These are phyloP conservation scores for Corbicula japonica DNA, from an alignment of 2,888 invertebrate genomes.

Conservation along the genomic window DNA sequence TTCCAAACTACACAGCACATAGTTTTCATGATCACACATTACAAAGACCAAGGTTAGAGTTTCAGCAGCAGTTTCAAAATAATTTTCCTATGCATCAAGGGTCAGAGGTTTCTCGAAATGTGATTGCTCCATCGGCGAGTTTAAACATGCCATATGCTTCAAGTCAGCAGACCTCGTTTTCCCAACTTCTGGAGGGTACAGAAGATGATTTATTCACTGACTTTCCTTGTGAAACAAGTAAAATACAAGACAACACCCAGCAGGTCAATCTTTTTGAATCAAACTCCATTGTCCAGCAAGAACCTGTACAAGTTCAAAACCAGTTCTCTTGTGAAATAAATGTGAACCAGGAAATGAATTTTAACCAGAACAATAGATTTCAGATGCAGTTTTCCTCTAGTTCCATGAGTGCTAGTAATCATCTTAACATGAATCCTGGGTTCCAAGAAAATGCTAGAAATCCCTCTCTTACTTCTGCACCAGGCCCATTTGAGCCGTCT, in stretches of 20 bases:
- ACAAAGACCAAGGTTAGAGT: slow-evolving; percentile 5
- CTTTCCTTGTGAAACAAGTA: neutral
- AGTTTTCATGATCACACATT: neutral
- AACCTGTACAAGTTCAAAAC: too few species aligned
- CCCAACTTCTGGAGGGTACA: slow-evolving; percentile 32
- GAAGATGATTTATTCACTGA: slow-evolving; percentile 26
- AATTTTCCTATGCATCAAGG: slow-evolving; percentile 4
- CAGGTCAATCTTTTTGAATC: too few species aligned
- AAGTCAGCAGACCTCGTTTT: slow-evolving; percentile 23
- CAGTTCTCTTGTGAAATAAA: too few species aligned
- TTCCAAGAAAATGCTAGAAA: neutral
- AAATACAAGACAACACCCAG: too few species aligned
- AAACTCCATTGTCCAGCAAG: too few species aligned
- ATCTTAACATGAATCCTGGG: neutral
- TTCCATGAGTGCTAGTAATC: neutral
- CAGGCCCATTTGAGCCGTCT: too few species aligned
- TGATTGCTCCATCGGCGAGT: neutral
- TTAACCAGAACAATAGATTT: too few species aligned
- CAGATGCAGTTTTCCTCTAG: too few species aligned
- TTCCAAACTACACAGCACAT: too few species aligned
- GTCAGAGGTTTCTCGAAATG: neutral
- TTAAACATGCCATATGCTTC: slow-evolving; percentile 30
- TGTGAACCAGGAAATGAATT: too few species aligned
- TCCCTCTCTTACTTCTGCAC: too few species aligned
- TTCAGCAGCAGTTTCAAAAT: slow-evolving; percentile 22